Percentiles rank a stretch among this genome's conserved stretches.
phyloP scores from a whole-genome alignment of 2,888 invertebrate genomes.

The Nomada lathburiana region DNA sequence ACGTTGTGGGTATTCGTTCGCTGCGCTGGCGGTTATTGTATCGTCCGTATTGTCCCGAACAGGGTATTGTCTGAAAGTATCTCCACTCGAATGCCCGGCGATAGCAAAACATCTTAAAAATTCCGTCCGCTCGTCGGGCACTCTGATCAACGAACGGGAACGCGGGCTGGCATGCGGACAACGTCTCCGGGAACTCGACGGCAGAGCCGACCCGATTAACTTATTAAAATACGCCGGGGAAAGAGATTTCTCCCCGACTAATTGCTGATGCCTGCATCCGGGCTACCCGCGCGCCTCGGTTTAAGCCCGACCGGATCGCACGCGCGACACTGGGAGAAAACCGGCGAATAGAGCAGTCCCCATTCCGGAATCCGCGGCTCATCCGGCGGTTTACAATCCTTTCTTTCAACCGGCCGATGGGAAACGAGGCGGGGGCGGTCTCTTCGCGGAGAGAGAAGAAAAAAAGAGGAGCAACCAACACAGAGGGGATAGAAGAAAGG shows the following conservation, averaged over 20 bases:
- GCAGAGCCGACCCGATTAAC: constrained; percentile 55
- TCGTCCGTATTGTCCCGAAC: constrained; percentile 39
- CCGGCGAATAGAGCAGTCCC: constrained; percentile 74
- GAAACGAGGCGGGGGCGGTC: constrained; percentile 55
- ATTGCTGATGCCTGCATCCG: constrained; percentile 67
- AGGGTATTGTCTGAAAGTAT: constrained; percentile 49
- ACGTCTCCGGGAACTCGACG: constrained; percentile 23
- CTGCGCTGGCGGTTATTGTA: constrained; percentile 52
- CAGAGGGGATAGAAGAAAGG: neutral
- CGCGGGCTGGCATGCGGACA: constrained; percentile 59
- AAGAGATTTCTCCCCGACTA: constrained; percentile 69
- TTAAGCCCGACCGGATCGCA: neutral
- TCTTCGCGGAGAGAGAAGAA: constrained; percentile 29
- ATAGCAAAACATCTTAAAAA: constrained; percentile 52
- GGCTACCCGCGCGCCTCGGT: neutral
- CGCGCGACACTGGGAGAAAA: constrained; percentile 43
- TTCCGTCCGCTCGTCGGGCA: constrained; percentile 8
- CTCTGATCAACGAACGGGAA: constrained; percentile 23
- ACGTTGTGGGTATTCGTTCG: constrained; percentile 11
- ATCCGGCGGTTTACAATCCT: constrained; percentile 76
- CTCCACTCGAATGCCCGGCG: constrained; percentile 32
- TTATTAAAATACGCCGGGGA: constrained; percentile 57
- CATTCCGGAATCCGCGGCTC: constrained; percentile 74
- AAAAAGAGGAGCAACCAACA: neutral
- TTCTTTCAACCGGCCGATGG: constrained; percentile 66